These are phyloP conservation scores for Platycheirus albimanus DNA, from an alignment of 2,888 invertebrate species.

Conservation along the genomic window DNA sequence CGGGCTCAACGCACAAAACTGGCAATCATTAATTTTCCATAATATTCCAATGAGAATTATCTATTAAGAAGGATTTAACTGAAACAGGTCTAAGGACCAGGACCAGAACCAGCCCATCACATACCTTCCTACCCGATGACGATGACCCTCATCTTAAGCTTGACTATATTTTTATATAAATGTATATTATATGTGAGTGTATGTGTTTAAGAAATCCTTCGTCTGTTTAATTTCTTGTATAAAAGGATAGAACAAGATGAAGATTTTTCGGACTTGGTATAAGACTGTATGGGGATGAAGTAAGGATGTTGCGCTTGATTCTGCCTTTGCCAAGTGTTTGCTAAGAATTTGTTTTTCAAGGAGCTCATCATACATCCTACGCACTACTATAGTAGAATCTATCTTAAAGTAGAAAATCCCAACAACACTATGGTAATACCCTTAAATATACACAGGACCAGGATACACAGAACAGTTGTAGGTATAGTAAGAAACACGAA, in stretches of 20 bases:
- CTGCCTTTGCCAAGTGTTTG: constrained; percentile 61
- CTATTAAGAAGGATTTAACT: constrained; percentile 76
- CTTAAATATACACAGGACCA: constrained; percentile 45
- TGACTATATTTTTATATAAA: constrained; percentile 24
- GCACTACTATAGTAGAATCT: not conserved
- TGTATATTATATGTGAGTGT: no score
- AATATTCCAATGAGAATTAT: constrained; percentile 77
- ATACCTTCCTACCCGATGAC: constrained; percentile 36
- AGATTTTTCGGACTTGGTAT: constrained; percentile 54
- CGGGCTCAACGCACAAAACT: constrained; percentile 43
- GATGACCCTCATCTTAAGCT: constrained; percentile 63
- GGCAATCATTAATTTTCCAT: constrained; percentile 76
- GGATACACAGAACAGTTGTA: constrained; percentile 6
- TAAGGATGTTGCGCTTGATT: constrained; percentile 15
- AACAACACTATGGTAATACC: constrained; percentile 61
- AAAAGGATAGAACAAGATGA: constrained; percentile 62
- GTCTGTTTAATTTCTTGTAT: constrained; percentile 55
- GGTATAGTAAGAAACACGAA: constrained; percentile 7
- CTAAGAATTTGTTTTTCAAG: constrained; percentile 67
- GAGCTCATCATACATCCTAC: constrained; percentile 23
- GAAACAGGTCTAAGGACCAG: constrained; percentile 24
- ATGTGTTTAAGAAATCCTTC: constrained; percentile 27
- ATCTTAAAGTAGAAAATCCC: not conserved
- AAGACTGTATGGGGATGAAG: not conserved
- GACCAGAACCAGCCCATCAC: constrained; percentile 25